Conservation (phyloP, 2,113 vertebrate species). For the Chinchilla lanigera region DNA sequence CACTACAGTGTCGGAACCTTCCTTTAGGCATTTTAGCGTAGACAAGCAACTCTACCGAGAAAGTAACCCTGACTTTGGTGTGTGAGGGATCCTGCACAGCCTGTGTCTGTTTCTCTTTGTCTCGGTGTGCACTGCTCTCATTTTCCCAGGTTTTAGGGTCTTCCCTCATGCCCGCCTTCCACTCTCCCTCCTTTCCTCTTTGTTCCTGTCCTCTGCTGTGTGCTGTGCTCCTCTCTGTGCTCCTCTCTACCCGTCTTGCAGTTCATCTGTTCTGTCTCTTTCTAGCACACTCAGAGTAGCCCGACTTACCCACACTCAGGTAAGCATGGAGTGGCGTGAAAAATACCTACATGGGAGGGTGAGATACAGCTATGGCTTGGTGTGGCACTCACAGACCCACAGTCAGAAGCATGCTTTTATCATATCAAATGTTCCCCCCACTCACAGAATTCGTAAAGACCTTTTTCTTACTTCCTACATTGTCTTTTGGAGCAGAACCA, state of each 20-base stretch:
- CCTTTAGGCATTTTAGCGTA: not conserved
- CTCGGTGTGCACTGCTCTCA: not conserved
- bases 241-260: not conserved
- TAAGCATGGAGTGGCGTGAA: not conserved
- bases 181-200: accelerated
- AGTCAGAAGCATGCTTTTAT: accelerated
- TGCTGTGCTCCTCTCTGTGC: accelerated
- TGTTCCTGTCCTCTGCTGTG: not conserved
- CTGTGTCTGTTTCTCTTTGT: not conserved
- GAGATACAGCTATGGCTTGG: accelerated
- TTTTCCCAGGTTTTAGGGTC: accelerated
- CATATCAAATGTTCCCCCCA: accelerated
- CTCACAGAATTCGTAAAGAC: accelerated
- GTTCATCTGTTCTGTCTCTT: not conserved
- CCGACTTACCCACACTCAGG: accelerated
- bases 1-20: too few relatives aligned
- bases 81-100: too few relatives aligned
- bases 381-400: not conserved
- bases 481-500: not conserved
- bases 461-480: not conserved
- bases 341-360: accelerated
- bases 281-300: accelerated
- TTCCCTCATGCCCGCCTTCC: accelerated
- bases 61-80: not conserved
- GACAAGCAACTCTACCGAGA: not conserved